Evolutionary conservation across 2,797 vertebrate species (phyloP).

Genomic region (Pangasius mekongensis): DNA sequence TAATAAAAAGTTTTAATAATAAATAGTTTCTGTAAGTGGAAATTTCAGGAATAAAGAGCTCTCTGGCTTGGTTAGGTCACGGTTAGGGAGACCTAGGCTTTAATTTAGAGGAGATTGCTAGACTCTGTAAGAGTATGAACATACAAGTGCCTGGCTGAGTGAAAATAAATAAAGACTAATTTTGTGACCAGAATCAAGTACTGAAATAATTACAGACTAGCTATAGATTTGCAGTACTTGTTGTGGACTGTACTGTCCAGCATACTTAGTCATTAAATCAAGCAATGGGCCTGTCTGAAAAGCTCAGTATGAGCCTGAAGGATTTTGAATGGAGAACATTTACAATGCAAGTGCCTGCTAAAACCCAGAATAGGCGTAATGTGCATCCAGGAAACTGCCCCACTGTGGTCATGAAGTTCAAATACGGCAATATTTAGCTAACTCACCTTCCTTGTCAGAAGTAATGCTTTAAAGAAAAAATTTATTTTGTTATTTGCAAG

Average conservation of each 20-base stretch:
- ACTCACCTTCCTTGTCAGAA: slow-evolving; percentile 9
- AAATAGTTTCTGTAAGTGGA: not conserved
- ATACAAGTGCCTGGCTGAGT: not conserved
- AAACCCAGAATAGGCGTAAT: slow-evolving; percentile 11
- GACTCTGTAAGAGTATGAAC: not conserved
- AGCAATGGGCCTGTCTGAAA: slow-evolving; percentile 4
- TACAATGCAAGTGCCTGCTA: slow-evolving; percentile 4
- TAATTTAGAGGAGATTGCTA: not conserved
- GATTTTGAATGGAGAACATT: slow-evolving; percentile 18
- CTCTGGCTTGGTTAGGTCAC: not conserved
- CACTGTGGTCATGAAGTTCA: slow-evolving; percentile 20
- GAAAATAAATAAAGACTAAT: not conserved
- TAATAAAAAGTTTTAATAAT: not conserved
- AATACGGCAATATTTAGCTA: slow-evolving; percentile 17
- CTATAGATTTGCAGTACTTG: slow-evolving; percentile 20
- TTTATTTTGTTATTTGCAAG: slow-evolving; percentile 36
- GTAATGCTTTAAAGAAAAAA: slow-evolving; percentile 20
- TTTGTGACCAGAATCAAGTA: not conserved
- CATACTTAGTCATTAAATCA: not conserved
- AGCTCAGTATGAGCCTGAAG: slow-evolving; percentile 30
- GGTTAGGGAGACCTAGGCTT: not conserved
- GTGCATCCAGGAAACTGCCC: slow-evolving; percentile 26
- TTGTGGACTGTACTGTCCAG: slow-evolving; percentile 23
- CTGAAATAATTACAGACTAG: not conserved
- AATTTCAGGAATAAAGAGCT: not conserved